Evolutionary conservation across 2,797 vertebrate genomes (phyloP).

Genomic region (Schizothorax lantsangensis): DNA sequence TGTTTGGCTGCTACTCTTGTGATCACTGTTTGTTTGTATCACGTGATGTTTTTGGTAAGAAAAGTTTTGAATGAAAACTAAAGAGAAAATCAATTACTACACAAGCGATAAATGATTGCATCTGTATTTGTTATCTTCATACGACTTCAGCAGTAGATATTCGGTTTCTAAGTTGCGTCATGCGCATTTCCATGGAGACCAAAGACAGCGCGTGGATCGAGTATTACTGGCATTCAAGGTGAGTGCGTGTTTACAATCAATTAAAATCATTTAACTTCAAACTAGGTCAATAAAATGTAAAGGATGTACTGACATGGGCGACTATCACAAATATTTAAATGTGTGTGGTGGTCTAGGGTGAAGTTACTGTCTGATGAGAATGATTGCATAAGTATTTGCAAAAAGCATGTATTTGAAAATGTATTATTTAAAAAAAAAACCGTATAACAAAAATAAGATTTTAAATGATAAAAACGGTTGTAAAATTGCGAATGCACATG

Average conservation of each 20-base stretch:
- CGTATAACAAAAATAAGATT: too few species aligned
- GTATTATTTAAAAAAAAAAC: background rate
- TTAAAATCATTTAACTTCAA: background rate
- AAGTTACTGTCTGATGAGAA: background rate
- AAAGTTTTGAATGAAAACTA: background rate
- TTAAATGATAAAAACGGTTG: background rate
- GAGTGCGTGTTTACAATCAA: background rate
- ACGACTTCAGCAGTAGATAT: background rate
- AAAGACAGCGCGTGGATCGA: background rate
- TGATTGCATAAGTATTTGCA: background rate
- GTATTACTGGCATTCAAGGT: background rate
- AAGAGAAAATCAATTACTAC: constrained; percentile 29
- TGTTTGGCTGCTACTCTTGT: constrained; percentile 1
- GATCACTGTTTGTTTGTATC: background rate
- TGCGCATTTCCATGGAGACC: constrained; percentile 38
- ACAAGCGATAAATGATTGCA: constrained; percentile 11
- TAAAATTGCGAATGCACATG: background rate
- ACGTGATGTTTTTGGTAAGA: background rate
- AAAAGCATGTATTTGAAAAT: background rate
- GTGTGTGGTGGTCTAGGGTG: background rate
- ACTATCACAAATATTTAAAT: background rate
- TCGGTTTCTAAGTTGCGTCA: constrained; percentile 30
- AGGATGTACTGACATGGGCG: background rate
- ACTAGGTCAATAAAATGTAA: background rate
- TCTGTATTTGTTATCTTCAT: background rate